phyloP scores from a whole-genome alignment of 2,113 vertebrate genomes.

The Alosa alosa region DNA sequence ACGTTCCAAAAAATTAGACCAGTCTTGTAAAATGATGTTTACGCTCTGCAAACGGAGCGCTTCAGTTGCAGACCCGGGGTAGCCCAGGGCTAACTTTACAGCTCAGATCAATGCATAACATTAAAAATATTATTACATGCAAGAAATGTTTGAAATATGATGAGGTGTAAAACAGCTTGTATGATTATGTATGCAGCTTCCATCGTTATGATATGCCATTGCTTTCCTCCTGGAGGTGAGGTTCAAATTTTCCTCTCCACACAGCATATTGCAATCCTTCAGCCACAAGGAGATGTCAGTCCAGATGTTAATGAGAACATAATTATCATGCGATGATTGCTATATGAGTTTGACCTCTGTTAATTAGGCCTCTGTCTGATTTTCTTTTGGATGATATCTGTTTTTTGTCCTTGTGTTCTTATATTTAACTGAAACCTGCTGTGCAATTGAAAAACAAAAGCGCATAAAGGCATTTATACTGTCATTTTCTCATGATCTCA shows the following conservation, averaged over 20 bases:
- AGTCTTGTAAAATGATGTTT: too few relatives aligned
- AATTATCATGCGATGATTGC: neutral
- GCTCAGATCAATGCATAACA: neutral
- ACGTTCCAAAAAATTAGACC: too few relatives aligned
- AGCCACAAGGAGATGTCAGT: neutral
- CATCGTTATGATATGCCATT: neutral
- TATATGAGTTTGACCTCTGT: neutral
- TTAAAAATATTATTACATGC: neutral
- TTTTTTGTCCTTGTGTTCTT: neutral
- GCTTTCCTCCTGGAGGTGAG: neutral
- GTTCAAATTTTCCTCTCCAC: neutral
- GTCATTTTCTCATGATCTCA: neutral
- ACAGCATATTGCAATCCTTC: neutral
- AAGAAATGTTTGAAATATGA: neutral
- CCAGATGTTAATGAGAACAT: neutral
- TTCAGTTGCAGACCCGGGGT: too few relatives aligned
- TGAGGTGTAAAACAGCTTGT: neutral
- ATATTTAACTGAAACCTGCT: neutral
- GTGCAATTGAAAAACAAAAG: neutral
- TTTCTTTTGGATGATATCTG: neutral
- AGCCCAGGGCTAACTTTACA: neutral
- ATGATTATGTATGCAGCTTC: slow-evolving; percentile 11
- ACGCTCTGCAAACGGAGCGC: too few relatives aligned
- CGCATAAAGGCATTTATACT: neutral
- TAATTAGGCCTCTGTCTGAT: neutral